A percentile compares a stretch with the other conserved stretches of the same genome.
These are phyloP conservation scores for Anniella stebbinsi DNA, from an alignment of 2,797 vertebrate species.

Conservation along the genomic window DNA sequence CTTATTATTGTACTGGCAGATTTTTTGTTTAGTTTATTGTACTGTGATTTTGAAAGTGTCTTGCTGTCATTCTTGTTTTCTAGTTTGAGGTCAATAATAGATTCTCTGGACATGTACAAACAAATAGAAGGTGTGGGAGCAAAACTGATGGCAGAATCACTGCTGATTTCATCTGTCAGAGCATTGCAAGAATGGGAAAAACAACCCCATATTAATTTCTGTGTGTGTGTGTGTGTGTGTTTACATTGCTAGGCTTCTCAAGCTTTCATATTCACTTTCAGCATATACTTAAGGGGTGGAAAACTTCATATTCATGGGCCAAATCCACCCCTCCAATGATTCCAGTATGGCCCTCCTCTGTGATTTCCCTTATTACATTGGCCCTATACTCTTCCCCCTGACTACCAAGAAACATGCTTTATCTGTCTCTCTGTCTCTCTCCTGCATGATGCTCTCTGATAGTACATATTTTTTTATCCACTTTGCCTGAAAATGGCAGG, in stretches of 20 bases:
- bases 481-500: no score
- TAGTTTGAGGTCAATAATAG: background rate
- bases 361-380: no score
- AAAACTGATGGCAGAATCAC: background rate
- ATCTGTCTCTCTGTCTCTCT: no score
- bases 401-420: no score
- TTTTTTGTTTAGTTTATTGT: background rate
- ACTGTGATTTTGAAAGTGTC: background rate
- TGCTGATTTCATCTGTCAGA: background rate
- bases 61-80: background rate
- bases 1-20: background rate
- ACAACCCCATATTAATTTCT: background rate
- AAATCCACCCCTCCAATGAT: no score
- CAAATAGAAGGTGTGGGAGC: background rate
- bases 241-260: background rate
- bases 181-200: background rate
- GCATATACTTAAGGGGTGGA: no score
- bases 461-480: no score
- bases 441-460: no score
- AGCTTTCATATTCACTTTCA: background rate
- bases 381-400: no score
- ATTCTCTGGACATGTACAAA: background rate
- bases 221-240: no score
- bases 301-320: no score
- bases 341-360: no score